Percentiles rank a stretch among this genome's conserved stretches.
Conservation (phyloP, 2,113 vertebrate genomes). For the Odobenus rosmarus region DNA sequence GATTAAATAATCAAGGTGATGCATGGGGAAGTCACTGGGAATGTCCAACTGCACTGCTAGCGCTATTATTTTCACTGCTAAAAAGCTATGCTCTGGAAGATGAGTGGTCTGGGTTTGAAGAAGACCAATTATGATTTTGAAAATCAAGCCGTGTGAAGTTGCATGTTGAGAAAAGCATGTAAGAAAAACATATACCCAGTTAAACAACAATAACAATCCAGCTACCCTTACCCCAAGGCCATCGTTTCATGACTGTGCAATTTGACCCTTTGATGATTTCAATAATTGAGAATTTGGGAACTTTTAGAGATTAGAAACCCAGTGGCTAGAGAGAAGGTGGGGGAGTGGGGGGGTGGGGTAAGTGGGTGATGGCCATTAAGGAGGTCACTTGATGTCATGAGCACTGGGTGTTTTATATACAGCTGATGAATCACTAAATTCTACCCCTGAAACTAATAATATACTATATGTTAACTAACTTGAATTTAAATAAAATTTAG, state of each 20-base stretch:
- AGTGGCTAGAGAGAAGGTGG: neutral
- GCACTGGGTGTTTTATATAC: neutral
- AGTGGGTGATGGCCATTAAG: neutral
- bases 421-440: neutral
- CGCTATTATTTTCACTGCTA: neutral
- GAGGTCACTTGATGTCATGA: neutral
- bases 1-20: neutral
- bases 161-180: conserved; percentile 3
- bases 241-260: neutral
- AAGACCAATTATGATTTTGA: neutral
- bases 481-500: neutral
- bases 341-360: neutral
- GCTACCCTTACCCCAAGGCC: neutral
- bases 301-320: conserved; percentile 9
- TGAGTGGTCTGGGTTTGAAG: neutral
- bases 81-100: neutral
- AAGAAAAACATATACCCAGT: neutral
- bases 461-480: neutral
- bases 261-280: neutral
- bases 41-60: neutral
- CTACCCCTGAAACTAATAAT: neutral
- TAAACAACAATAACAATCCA: neutral
- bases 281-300: neutral
- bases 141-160: neutral
- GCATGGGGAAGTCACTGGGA: neutral